phyloP scores from a whole-genome alignment of 2,888 invertebrate species.

The Acrobasis suavella region DNA sequence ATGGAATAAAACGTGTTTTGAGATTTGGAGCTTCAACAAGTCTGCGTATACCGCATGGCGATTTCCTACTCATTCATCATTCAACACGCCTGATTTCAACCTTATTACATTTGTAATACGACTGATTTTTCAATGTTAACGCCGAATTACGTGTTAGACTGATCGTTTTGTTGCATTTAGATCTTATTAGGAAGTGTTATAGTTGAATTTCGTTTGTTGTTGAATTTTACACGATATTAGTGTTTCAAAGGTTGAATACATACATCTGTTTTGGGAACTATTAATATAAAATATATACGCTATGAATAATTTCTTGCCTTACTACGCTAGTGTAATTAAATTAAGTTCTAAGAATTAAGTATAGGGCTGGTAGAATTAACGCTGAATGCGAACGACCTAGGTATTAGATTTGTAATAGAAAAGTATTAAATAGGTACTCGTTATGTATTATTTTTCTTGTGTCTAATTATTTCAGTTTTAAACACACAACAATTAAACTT shows the following conservation, averaged over 20 bases:
- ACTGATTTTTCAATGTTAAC: constrained; percentile 30
- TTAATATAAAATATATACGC: not conserved
- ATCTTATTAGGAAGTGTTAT: constrained; percentile 28
- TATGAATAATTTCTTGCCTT: too few relatives aligned
- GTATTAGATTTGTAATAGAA: too few relatives aligned
- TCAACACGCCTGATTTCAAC: constrained; percentile 14
- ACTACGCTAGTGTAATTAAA: too few relatives aligned
- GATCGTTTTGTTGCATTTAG: constrained; percentile 23
- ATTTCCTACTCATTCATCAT: constrained; percentile 30
- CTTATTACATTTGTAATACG: constrained; percentile 21
- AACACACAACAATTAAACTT: too few relatives aligned
- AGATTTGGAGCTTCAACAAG: not conserved
- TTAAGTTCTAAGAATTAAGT: too few relatives aligned
- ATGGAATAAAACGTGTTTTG: not conserved
- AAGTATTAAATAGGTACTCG: too few relatives aligned
- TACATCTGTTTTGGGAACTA: constrained; percentile 9
- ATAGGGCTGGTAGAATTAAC: not conserved
- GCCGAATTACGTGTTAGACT: constrained; percentile 28
- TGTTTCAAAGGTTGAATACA: not conserved
- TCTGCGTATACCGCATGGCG: constrained; percentile 41
- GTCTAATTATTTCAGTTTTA: too few relatives aligned
- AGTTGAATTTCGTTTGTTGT: constrained; percentile 17
- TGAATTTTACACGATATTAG: not conserved
- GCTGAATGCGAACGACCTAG: too few relatives aligned
- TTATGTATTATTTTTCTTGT: too few relatives aligned